Evolutionary conservation across 1,140 invertebrate species (phyloP), one percentile per base, ranked within the genome.

Genomic region (Drosophila lacteicornis): DNA sequence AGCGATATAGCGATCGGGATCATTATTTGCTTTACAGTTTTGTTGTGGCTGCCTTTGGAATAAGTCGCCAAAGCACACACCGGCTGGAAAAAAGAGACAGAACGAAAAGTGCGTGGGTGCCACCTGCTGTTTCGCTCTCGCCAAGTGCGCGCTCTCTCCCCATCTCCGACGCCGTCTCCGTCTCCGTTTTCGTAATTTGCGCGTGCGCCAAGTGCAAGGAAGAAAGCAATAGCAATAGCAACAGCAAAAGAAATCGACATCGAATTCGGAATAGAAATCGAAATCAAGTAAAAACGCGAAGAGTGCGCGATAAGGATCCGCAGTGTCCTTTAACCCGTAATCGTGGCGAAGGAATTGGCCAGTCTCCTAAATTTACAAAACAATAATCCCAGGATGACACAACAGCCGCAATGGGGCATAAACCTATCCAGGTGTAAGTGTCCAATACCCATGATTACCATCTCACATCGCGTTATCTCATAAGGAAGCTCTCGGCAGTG

Each of bases 401-500:
- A 92, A 84, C 91, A 92, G 73, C 91, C 91, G 27, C 84, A 88
- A 80, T 92, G 91, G 91, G 91, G 91, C 78, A 82, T 92, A 77
- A 86, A 33, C 74, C 68, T 92, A 45, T 92, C 91, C 49, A 83
- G 62, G 82, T 92, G 91, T 92, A 92, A 92, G 91, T 92, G 74
- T 49, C n/a, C 3, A 46, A 30, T n/a, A 60, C 6, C 51, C 56
- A 12, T 30, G 47, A 50, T 50, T 50, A 63, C 33, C 55, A 38
- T 27, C 47, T 40, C 58, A 7, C 25, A 49, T 25, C 17, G 27
- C 30, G 56, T 27, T 61, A 40, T 22, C 63, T 46, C 22, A 67
- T 30, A 40, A 56, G 36, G 53, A 56, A 56, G 46, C 46, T 62
- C 36, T 4, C 65, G 27, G 17, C 30, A 62, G 58, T 61, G 62